Conservation (phyloP, 2,113 vertebrate genomes). For the Bubo bubo region DNA sequence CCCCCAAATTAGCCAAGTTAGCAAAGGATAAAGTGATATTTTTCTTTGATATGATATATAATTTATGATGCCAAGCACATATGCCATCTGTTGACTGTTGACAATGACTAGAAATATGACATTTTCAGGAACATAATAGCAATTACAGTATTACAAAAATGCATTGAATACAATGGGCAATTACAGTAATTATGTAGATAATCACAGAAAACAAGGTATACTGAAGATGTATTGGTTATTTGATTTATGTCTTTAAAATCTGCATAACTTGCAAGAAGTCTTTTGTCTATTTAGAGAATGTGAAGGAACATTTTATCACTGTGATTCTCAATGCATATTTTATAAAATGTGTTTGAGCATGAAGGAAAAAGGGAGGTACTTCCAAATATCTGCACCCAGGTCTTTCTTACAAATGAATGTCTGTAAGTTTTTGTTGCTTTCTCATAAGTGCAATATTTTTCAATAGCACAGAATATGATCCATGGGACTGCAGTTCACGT, state of each 20-base stretch:
- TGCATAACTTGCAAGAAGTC: background rate
- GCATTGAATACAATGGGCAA: background rate
- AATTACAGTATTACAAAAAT: background rate
- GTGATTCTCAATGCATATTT: background rate
- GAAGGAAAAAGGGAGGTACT: background rate
- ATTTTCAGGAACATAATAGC: background rate
- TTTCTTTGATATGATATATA: background rate
- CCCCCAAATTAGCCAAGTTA: background rate
- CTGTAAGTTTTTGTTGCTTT: background rate
- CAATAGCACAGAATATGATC: background rate
- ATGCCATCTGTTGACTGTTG: background rate
- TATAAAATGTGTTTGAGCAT: background rate
- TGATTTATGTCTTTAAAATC: background rate
- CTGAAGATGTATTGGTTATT: background rate
- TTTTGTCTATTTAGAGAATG: background rate
- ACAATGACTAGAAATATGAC: background rate
- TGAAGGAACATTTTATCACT: background rate
- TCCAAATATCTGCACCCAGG: background rate
- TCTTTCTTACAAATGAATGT: background rate
- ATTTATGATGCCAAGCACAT: background rate
- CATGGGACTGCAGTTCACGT: background rate
- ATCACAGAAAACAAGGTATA: constrained; percentile 13
- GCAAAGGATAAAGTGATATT: background rate
- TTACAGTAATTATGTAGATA: background rate
- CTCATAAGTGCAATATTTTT: background rate